phyloP scores from a whole-genome alignment of 2,797 vertebrate genomes.

The Choloepus didactylus region DNA sequence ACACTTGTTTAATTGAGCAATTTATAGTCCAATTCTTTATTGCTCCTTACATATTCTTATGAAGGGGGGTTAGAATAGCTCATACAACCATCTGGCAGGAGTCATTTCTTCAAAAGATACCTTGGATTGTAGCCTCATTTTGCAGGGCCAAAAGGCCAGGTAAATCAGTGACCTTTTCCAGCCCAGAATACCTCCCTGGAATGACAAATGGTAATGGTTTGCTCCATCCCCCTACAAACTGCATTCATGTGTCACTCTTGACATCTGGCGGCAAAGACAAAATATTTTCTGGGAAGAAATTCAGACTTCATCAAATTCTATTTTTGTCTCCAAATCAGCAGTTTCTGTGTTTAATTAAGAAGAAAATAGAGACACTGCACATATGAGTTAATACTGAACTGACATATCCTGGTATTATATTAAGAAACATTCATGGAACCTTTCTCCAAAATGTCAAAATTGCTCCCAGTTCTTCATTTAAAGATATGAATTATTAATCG shows the following conservation, averaged over 20 bases:
- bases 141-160: not conserved
- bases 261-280: slow-evolving; percentile 73
- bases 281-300: slow-evolving; percentile 78
- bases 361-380: slow-evolving; percentile 72
- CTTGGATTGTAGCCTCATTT: not conserved
- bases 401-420: slow-evolving; percentile 75
- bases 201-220: not conserved
- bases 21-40: not conserved
- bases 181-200: not conserved
- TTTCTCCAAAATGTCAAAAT: slow-evolving; percentile 72
- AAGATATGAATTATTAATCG: slow-evolving; percentile 71
- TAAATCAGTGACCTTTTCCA: not conserved
- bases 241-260: slow-evolving; percentile 61
- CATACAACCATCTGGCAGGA: not conserved
- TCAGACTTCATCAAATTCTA: slow-evolving; percentile 75
- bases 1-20: slow-evolving; percentile 9
- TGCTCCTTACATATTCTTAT: not conserved
- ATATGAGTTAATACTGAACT: slow-evolving; percentile 68
- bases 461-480: slow-evolving; percentile 65
- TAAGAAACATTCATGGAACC: slow-evolving; percentile 73
- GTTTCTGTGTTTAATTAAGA: slow-evolving; percentile 80
- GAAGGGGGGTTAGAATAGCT: not conserved
- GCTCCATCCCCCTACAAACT: not conserved
- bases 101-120: not conserved
- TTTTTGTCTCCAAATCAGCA: slow-evolving; percentile 71